Base-by-base conservation (phyloP, 2,797 vertebrate species). In the Trachurus trachurus region DNA sequence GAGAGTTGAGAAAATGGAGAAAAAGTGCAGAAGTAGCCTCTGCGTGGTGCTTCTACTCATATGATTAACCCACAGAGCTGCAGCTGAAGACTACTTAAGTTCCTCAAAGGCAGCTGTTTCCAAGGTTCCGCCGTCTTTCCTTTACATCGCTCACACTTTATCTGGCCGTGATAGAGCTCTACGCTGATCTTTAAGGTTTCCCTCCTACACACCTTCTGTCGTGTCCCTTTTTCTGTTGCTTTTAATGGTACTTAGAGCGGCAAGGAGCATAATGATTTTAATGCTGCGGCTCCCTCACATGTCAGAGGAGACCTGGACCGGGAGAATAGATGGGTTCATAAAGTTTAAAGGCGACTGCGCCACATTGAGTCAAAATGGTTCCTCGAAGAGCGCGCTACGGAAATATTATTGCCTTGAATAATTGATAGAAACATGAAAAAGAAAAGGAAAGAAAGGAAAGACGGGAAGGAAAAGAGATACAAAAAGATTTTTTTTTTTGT, bases 371-470 rank as follows among this genome's bases (percentile, higher is more conserved):
- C 47, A 72, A 63, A 78, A 54, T 70, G 54, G 80, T 54, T 70
- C 65, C 54, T 58, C 56, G 80, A 75, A 78, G 58, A 76, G 64
- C 52, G 8, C 42, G 66, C 52, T 37, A 50, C 62, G 61, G 64
- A 73, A 78, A 84, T 73, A 81, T 80, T 88, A 82, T 74, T 71
- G 63, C 66, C 61, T 82, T 91, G 76, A 91, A 92, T 92, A 89
- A 89, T 86, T 91, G 72, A 91, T 86, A 40, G 70, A 71, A 85
- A 79, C 7, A 49, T 45, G 52, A 0, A 16, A 52, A 57, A 74
- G n/a, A 58, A 40, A 21, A 66, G 44, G 7, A 1, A 15, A n/a
- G 21, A 68, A 26, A 3, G 12, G 44, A 81, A 66, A 52, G 31
- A 76, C 59, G 12, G 16, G 71, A 39, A 58, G 22, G 56, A 69